phyloP scores from a whole-genome alignment of 2,113 vertebrate species.

The Paratilapia polleni region DNA sequence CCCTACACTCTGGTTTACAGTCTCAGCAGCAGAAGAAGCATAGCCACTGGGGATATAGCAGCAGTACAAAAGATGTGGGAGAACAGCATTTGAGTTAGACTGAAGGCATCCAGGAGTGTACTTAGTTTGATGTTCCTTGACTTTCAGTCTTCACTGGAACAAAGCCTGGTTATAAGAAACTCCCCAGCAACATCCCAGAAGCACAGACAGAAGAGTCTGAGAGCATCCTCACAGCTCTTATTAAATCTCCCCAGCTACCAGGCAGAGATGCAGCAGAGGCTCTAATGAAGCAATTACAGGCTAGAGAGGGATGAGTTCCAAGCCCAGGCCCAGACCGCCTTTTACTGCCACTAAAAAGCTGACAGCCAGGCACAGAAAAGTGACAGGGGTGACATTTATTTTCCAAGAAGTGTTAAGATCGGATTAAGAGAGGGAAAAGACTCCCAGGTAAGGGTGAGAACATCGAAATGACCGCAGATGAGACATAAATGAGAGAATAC shows the following conservation, averaged over 20 bases:
- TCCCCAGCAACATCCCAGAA: slow-evolving; percentile 68
- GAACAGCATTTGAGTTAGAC: slow-evolving; percentile 5
- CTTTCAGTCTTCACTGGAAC: slow-evolving; percentile 59
- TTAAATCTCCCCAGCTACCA: slow-evolving; percentile 72
- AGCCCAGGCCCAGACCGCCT: slow-evolving; percentile 10
- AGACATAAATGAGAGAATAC: not conserved
- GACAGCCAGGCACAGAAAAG: slow-evolving; percentile 34
- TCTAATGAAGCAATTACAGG: slow-evolving; percentile 71
- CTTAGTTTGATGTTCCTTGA: slow-evolving; percentile 61
- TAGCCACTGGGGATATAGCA: slow-evolving; percentile 21
- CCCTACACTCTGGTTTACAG: slow-evolving; percentile 20
- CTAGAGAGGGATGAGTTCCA: slow-evolving; percentile 34
- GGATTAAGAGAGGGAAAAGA: slow-evolving; percentile 16
- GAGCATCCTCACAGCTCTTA: slow-evolving; percentile 58
- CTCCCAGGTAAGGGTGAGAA: slow-evolving; percentile 11
- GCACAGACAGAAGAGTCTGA: slow-evolving; percentile 53
- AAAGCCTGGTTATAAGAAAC: slow-evolving; percentile 72
- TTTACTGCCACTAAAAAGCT: slow-evolving; percentile 22
- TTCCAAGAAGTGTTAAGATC: slow-evolving; percentile 31
- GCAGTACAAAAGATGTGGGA: slow-evolving; percentile 26
- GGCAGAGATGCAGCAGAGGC: slow-evolving; percentile 50
- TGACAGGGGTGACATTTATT: slow-evolving; percentile 30
- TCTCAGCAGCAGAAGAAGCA: not conserved
- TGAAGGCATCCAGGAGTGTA: slow-evolving; percentile 41
- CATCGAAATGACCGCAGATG: not conserved